Percentiles rank a stretch among this genome's conserved stretches.
Evolutionary conservation across 2,113 vertebrate genomes (phyloP).

Genomic region (Tachycineta bicolor): DNA sequence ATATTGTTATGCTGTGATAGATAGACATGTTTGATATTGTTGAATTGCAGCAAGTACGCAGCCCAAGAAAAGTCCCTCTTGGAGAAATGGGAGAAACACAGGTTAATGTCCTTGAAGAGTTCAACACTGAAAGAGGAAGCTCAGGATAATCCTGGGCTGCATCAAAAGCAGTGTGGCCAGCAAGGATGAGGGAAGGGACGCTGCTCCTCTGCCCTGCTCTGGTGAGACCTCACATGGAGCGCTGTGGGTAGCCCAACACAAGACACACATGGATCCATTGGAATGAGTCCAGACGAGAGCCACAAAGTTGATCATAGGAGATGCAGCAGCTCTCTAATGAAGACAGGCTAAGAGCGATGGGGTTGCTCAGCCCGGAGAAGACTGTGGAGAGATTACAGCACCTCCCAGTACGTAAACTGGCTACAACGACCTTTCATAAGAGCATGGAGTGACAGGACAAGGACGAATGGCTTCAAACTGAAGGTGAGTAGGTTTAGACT

Average conservation of each 20-base stretch:
- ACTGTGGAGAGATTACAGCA: neutral
- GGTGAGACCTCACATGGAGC: neutral
- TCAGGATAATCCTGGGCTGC: neutral
- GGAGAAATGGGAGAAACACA: neutral
- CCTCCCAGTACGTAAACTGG: too few relatives aligned
- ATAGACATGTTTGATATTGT: fast-evolving
- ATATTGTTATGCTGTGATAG: too few relatives aligned
- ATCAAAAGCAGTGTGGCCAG: neutral
- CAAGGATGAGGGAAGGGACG: neutral
- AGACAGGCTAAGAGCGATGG: neutral
- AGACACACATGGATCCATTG: too few relatives aligned
- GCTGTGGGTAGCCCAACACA: neutral
- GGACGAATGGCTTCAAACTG: neutral
- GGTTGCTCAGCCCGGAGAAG: neutral
- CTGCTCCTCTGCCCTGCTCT: neutral
- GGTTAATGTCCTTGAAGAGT: neutral
- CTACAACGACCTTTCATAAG: too few relatives aligned
- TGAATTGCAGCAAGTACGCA: fast-evolving
- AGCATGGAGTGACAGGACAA: neutral
- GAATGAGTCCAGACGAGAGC: fast-evolving
- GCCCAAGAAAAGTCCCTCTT: neutral
- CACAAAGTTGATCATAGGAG: neutral
- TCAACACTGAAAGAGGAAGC: neutral
- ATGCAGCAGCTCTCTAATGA: neutral
- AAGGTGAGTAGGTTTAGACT: neutral